A percentile compares a stretch with the other conserved stretches of the same genome.
Evolutionary conservation across 2,113 vertebrate species (phyloP).

Genomic region (Misgurnus anguillicaudatus): DNA sequence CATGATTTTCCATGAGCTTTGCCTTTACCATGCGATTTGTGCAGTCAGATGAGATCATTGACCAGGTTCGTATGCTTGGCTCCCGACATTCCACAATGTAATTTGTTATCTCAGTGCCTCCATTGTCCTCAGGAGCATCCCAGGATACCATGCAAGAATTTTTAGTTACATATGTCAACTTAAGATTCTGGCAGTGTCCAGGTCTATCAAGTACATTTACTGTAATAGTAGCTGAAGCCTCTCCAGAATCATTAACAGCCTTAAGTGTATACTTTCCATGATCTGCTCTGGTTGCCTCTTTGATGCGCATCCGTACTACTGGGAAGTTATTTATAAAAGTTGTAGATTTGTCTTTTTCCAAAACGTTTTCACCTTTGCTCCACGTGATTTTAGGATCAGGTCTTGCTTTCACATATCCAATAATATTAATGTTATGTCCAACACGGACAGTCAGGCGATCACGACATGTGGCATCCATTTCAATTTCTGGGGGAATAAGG

Average conservation of each 20-base stretch:
- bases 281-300: slow-evolving; percentile 88
- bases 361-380: slow-evolving; percentile 84
- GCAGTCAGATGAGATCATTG: slow-evolving; percentile 89
- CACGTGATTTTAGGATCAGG: slow-evolving; percentile 93
- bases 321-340: slow-evolving; percentile 85
- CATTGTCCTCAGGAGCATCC: slow-evolving; percentile 94
- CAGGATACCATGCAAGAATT: slow-evolving; percentile 92
- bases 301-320: slow-evolving; percentile 84
- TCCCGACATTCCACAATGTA: slow-evolving; percentile 97
- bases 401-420: slow-evolving; percentile 90
- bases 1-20: slow-evolving; percentile 88
- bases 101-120: slow-evolving; percentile 97
- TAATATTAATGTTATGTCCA: slow-evolving; percentile 91
- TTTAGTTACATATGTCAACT: slow-evolving; percentile 85
- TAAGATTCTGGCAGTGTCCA: slow-evolving; percentile 92
- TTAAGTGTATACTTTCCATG: slow-evolving; percentile 91
- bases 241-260: slow-evolving; percentile 92
- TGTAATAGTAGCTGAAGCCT: slow-evolving; percentile 86
- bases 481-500: slow-evolving; percentile 93
- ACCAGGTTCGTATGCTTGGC: slow-evolving; percentile 90
- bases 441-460: slow-evolving; percentile 91
- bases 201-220: slow-evolving; percentile 96
- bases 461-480: slow-evolving; percentile 88
- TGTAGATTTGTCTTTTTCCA: slow-evolving; percentile 82
- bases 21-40: slow-evolving; percentile 92